Percentiles rank a stretch among this genome's conserved stretches.
These are phyloP conservation scores for Eretmodus cyanostictus DNA, from an alignment of 2,113 vertebrate genomes.

Conservation along the genomic window DNA sequence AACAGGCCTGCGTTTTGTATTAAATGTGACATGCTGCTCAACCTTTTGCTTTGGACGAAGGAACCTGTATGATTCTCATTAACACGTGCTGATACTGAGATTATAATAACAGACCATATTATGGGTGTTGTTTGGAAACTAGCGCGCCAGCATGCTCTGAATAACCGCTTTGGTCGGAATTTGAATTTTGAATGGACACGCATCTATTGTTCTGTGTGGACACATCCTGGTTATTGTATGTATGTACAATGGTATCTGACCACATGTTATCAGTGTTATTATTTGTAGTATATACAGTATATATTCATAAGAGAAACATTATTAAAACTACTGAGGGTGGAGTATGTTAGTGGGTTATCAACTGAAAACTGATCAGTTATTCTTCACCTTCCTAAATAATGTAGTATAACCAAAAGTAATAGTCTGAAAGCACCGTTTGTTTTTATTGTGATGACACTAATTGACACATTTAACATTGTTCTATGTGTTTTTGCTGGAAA, in stretches of 20 bases:
- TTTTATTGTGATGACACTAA: conserved; percentile 8
- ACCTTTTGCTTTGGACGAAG: neutral
- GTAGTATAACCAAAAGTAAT: neutral
- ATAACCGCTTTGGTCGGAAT: neutral
- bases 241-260: neutral
- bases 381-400: neutral
- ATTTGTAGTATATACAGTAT: neutral
- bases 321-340: neutral
- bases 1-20: neutral
- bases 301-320: neutral
- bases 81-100: conserved; percentile 36
- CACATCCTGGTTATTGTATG: neutral
- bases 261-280: conserved; percentile 16
- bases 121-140: neutral
- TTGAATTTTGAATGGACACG: neutral
- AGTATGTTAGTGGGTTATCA: neutral
- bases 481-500: neutral
- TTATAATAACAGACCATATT: neutral
- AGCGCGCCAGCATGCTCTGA: neutral
- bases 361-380: neutral
- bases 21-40: neutral
- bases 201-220: neutral
- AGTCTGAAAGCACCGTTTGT: neutral
- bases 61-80: neutral
- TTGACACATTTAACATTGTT: neutral